phyloP scores from a whole-genome alignment of 30 jellyfish, hydroid and myxozoan genomes.

The Rhopilema esculentum region DNA sequence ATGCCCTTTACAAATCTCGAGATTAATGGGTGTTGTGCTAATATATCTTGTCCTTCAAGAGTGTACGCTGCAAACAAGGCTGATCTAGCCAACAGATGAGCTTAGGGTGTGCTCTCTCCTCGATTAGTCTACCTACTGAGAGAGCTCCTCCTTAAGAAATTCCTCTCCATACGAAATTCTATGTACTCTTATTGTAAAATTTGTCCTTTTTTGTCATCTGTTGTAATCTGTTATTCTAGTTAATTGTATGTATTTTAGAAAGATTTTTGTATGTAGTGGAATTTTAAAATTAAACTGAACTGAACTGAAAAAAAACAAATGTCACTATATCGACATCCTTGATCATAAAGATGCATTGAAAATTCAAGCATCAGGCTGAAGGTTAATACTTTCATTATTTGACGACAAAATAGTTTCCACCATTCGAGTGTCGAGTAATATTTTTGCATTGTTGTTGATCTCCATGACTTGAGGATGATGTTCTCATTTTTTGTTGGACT shows the following conservation, averaged over 20 bases:
- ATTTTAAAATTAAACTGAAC: too few species aligned
- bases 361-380: constrained; percentile 17
- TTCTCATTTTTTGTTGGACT: constrained; percentile 12
- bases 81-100: constrained; percentile 27
- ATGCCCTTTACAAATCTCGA: constrained; percentile 42
- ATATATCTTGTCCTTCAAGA: constrained; percentile 21
- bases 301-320: too few species aligned
- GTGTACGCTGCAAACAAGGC: constrained; percentile 20
- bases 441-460: constrained; percentile 15
- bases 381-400: constrained; percentile 5
- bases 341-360: constrained; percentile 24
- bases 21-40: constrained; percentile 44
- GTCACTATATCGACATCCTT: constrained; percentile 47
- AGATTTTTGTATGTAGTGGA: too few species aligned
- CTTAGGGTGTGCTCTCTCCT: too few species aligned
- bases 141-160: too few species aligned
- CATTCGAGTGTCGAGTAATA: constrained; percentile 24
- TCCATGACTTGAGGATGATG: constrained; percentile 40
- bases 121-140: too few species aligned
- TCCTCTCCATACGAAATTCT: too few species aligned
- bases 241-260: too few species aligned
- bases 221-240: too few species aligned
- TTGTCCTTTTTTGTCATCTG: too few species aligned
- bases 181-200: too few species aligned
- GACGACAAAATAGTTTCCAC: constrained; percentile 42